Evolutionary conservation across 1,140 invertebrate species (phyloP), one percentile per base, ranked within the genome.

Genomic region (Hyles euphorbiae): DNA sequence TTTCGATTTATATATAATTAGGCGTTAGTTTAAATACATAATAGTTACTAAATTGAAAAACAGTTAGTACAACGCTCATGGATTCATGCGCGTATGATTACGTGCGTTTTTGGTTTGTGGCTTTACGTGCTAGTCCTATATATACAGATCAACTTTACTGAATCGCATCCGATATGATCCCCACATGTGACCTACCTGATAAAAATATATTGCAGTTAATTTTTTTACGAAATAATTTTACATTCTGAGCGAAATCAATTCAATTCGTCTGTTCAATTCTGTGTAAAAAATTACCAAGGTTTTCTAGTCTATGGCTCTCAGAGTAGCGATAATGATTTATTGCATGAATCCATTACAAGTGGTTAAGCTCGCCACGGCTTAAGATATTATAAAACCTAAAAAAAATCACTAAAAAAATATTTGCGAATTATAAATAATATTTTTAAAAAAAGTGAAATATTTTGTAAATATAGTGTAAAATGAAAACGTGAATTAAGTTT

Each of bases 401-500:
- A 58, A 61, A 66, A 68, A 67, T 58, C 68, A 71, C 7, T 11
- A 48, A 9, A 56, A 56, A 47, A 69, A 82, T 62, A 63, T 69
- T 76, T 75, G 76, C 76, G 68, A 78, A 73, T 75, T 81, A 81
- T 76, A 84, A 81, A 83, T 80, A 81, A 81, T 87, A 83, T 83
- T 85, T 87, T 87, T 81, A 81, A 87, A 83, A 78, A 64, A 81
- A 8, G 22, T 22, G 36, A 40, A 40, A 40, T 80, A 83, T 83
- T 78, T 79, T 87, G 84, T 87, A 87, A 81, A 87, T 87, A 87
- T 85, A 87, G 75, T 64, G 58, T 61, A 76, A 69, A 69, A 64
- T 48, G 55, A 61, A 56, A 54, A 76, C 36, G 36, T 40, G 61
- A 58, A 50, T 52, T 52, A 45, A 53, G 11, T 36, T 60, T 72